A percentile compares a stretch with the other conserved stretches of the same genome.
Evolutionary conservation across 35 echinoderm and acorn worm species (phyloP).

Genomic region (Acanthaster planci): DNA sequence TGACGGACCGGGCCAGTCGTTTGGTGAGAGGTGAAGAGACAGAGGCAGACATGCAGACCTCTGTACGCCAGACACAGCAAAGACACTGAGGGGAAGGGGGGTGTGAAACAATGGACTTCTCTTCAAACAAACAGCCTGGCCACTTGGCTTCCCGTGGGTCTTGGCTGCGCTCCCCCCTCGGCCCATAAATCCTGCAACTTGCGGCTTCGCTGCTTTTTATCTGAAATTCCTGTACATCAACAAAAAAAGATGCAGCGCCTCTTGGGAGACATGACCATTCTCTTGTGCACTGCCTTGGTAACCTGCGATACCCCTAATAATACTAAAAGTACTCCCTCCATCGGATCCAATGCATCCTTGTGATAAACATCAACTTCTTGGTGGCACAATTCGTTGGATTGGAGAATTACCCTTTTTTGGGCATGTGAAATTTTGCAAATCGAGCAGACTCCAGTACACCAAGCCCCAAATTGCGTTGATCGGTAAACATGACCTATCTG

Average conservation of each 20-base stretch:
- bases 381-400: no score
- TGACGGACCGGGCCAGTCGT: not conserved
- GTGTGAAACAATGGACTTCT: not conserved
- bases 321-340: no score
- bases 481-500: not conserved
- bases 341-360: no score
- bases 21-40: conserved; percentile 1
- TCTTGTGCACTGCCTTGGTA: not conserved
- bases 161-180: not conserved
- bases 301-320: not conserved
- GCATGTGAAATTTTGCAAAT: no score
- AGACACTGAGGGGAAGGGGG: not conserved
- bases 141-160: conserved; percentile 10
- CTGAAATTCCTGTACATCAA: conserved; percentile 21
- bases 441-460: no score
- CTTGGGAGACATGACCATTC: not conserved
- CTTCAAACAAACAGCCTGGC: conserved; percentile 17
- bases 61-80: not conserved
- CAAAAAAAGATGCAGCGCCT: not conserved
- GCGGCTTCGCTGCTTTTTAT: conserved; percentile 2
- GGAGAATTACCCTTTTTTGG: no score
- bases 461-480: no score
- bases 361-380: no score
- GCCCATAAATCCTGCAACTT: conserved; percentile 6
- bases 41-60: not conserved